Base-by-base conservation (phyloP, 2,113 vertebrate species). In the Mastomys coucha region DNA sequence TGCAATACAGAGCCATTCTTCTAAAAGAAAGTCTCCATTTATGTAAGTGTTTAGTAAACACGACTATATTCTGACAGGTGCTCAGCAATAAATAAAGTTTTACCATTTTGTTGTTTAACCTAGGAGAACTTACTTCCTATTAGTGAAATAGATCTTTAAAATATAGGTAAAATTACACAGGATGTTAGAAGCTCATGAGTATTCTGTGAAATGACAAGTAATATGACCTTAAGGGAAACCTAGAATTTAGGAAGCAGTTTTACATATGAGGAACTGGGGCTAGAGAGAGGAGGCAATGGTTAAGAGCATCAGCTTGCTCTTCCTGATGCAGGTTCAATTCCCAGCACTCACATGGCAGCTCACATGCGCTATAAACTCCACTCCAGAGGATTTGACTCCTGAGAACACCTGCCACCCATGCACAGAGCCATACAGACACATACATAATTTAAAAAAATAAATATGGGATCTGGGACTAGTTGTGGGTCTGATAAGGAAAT, bases 81-180 rank as follows among this genome's bases (percentile, higher is more conserved):
- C 65, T 56, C 7, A 58, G 20, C 56, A 87, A 63, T 92, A 84
- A 88, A 88, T 51, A 88, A 86, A 96, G 26, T 90, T 65, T 36
- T 53, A 42, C 42, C 26, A 7, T 63, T 84, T 84, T 63, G 24
- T 2, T 63, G 58, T 63, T 53, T 45, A 28, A 72, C 84, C 84
- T 92, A 87, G 72, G 72, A 16, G 76, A 93, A 82, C 19, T 70
- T 75, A 65, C 51, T 13, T 84, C 63, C 72, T 60, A 67, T 4
- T 56, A 45, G 26, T 60, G 69, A 91, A 94, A 91, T 31, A 93
- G 75, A 72, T 7, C 51, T 42, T 60, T 24, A 58, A 78, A 88
- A 86, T 36, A 78, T 14, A 75, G 75, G 26, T 36, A 82, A 93
- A 88, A 67, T 63, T 31, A 72, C 11, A 88, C 24, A 77, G 39